Base-by-base conservation (phyloP, 2,888 invertebrate genomes). In the Thalpophila matura region DNA sequence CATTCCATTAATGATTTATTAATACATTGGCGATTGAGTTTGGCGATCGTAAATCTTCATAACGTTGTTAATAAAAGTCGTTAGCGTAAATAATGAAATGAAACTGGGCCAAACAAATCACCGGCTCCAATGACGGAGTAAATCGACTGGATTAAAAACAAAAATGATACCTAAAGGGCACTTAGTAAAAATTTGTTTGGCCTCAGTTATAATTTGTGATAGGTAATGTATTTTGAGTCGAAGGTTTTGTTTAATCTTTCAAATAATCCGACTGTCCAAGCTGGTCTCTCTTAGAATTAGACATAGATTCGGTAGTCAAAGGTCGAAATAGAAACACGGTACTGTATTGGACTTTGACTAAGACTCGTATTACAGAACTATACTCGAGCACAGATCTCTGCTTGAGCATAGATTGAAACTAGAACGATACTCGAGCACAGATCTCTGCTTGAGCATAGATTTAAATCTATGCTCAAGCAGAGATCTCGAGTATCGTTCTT, bases 31-130 rank as follows among this genome's bases (percentile, higher is more conserved):
- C 68, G 58, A 75, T 81, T 68, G 68, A 74, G 70, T 77, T 79
- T 60, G 50, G 59, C 50, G 45, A 60, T 67, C 77, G 67, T 85
- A 82, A 83, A 83, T 83, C 83, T 80, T 81, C 64, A 74, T 83
- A 82, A 84, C 77, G 75, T 79, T 73, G 81, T 82, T 85, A 84
- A 84, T 85, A 83, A 84, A 85, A 73, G 75, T 79, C 77, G 77
- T 84, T 79, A 79, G 56, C 67, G 76, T 81, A 80, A 85, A 80
- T 82, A 84, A 83, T 81, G 82, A 79, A 77, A 77, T 67, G 71
- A 75, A 83, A 78, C 73, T 80, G 77, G 78, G 76, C 63, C 68
- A 81, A 81, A 83, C 83, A 79, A 83, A 84, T 84, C 77, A 73
- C 63, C 55, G 73, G 64, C 45, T 70, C 70, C 66, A 77, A 76